Evolutionary conservation across 2,888 invertebrate species (phyloP), one percentile per base, ranked within the genome.

Genomic region (Euzophera pinguis): DNA sequence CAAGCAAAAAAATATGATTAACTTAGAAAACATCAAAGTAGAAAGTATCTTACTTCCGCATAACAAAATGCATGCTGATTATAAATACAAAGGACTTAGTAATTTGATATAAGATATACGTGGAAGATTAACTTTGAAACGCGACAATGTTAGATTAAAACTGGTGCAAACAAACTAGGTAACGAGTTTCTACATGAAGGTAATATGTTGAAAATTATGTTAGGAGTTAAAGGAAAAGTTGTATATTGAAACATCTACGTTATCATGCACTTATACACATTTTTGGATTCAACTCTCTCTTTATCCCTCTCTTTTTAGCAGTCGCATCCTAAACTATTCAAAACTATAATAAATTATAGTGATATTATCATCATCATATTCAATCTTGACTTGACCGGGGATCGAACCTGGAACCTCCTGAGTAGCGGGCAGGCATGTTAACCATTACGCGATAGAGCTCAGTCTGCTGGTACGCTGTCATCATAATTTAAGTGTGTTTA

Each of bases 91-190:
- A 52, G 52, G 47, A 35, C 32, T 29, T 45, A 41, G 45, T 43
- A 54, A 51, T 47, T 47, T 43, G 42, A 39, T 54, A 53, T 53
- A 54, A 54, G 45, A 55, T 51, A 37, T 48, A 52, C 53, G 53
- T 52, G 55, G 48, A 53, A 50, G 39, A 53, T 53, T 53, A 54
- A 56, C 56, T 57, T 50, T 34, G 48, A 54, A 49, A 50, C 32
- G 32, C 39, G 47, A 49, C 47, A 52, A 49, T 53, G 50, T 52
- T 52, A 45, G 55, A 56, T 58, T 58, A 57, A 53, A 38, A 49
- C 50, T 53, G 50, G 49, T 41, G 35, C 48, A 45, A 14, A 54
- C 54, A 50, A 53, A 56, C 50, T 41, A 53, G 50, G 48, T 47
- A 53, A 54, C 48, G 17, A 53, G 50, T 45, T 53, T 53, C 45